Percentiles rank a stretch among this genome's conserved stretches.
Conservation (phyloP, 2,888 invertebrate genomes). For the Pyrrhopygopsis socrates region DNA sequence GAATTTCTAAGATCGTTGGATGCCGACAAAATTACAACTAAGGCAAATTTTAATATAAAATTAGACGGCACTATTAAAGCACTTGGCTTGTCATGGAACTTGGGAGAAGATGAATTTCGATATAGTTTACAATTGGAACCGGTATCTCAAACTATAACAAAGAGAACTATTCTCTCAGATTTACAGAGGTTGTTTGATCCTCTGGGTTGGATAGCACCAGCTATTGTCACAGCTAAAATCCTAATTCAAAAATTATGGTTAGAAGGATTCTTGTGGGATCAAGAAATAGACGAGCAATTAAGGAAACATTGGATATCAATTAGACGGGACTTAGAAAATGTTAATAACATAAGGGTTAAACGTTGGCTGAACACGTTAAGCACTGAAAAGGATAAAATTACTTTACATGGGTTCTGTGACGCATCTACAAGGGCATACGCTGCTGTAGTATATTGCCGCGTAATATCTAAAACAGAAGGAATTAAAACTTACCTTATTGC, state of each 20-base stretch:
- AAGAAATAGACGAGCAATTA: constrained; percentile 34
- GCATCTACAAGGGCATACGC: constrained; percentile 79
- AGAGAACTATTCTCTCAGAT: constrained; percentile 80
- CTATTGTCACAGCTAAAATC: constrained; percentile 79
- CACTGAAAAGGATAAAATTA: constrained; percentile 20
- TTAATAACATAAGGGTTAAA: constrained; percentile 36
- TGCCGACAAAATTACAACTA: constrained; percentile 27
- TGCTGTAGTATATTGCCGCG: constrained; percentile 77
- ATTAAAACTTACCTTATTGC: constrained; percentile 71
- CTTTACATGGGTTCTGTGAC: constrained; percentile 74
- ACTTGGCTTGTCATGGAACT: constrained; percentile 78
- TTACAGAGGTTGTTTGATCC: constrained; percentile 75
- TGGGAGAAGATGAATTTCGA: constrained; percentile 72
- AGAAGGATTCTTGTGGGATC: constrained; percentile 47
- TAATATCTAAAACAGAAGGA: constrained; percentile 40
- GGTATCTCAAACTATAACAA: constrained; percentile 68
- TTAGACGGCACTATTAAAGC: constrained; percentile 72
- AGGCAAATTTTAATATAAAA: constrained; percentile 53
- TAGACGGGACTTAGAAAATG: constrained; percentile 31
- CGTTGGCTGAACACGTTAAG: constrained; percentile 52
- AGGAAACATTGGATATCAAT: constrained; percentile 59
- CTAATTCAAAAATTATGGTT: constrained; percentile 82
- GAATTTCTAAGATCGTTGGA: constrained; percentile 57
- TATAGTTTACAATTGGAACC: constrained; percentile 66
- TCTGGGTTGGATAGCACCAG: constrained; percentile 82